Base-by-base conservation (phyloP, 2,113 vertebrate species). In the Gallinago media region DNA sequence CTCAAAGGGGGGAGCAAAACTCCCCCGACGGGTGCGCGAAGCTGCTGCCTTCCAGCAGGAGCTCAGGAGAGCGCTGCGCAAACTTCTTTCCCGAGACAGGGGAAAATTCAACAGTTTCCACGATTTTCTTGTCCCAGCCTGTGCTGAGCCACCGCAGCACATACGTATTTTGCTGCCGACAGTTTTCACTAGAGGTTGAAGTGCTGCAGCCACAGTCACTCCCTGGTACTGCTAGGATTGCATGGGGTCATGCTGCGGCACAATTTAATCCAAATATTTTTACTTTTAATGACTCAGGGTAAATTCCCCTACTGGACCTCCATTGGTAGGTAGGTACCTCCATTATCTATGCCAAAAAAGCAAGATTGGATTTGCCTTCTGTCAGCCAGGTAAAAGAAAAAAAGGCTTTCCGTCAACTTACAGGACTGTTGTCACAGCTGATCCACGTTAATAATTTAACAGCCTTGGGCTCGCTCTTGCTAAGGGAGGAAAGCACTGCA, bases 21-120 rank as follows among this genome's bases (percentile, higher is more conserved):
- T 26, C 40, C 5, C 9, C 46, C 0, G 13, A 31, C 31, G 36
- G 44, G 26, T 12, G 31, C 3, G 47, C 49, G 38, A 47, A 66
- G n/a, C 58, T 59, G 54, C 58, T 26, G 68, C 77, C 59, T 61
- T 11, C 2, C 0, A 21, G 54, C 49, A 59, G 44, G 62, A 44
- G 1, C 46, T 44, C 22, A 3, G 10, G 32, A 42, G 75, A 23
- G 42, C 0, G 1, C 61, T 42, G 42, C 25, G 4, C 18, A 11
- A 15, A 56, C 25, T 79, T 56, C 47, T 27, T 21, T 34, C 11
- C 47, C 2, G 4, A 21, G 20, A 8, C n/a, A 8, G 0, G 0
- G 42, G 27, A 21, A 70, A 81, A 68, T 62, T 17, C 19, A 12
- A 47, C 1, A 9, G 29, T 42, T 22, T 38, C 18, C 49, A 16